Conservation (phyloP, 2,113 vertebrate genomes). For the Pygoscelis antarcticus region DNA sequence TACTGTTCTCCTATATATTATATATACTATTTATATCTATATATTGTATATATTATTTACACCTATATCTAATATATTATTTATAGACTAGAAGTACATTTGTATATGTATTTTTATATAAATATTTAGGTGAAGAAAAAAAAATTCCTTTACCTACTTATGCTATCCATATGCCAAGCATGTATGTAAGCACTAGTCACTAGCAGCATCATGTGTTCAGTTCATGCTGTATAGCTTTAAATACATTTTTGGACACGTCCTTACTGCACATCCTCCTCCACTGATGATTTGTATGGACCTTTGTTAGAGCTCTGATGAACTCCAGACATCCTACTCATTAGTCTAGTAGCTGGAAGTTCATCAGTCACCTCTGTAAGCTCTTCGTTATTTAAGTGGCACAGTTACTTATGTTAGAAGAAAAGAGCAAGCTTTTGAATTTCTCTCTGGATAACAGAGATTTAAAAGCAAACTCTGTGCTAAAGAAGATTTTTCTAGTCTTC, state of each 20-base stretch:
- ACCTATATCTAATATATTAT: neutral
- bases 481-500: neutral
- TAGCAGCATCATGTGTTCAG: neutral
- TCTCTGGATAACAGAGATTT: neutral
- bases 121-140: neutral
- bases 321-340: neutral
- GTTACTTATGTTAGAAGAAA: neutral
- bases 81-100: neutral
- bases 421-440: neutral
- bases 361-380: neutral
- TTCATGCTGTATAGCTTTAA: neutral
- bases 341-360: neutral
- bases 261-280: neutral
- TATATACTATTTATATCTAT: neutral
- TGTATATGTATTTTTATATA: neutral
- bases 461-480: neutral
- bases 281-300: neutral
- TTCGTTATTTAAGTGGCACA: neutral
- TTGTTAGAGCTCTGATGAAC: neutral
- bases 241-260: neutral
- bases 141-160: neutral
- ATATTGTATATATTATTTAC: neutral
- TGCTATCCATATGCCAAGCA: fast-evolving
- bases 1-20: neutral
- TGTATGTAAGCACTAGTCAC: neutral